phyloP scores from a whole-genome alignment of 2,888 invertebrate genomes.

The Parthenolecanium corni region DNA sequence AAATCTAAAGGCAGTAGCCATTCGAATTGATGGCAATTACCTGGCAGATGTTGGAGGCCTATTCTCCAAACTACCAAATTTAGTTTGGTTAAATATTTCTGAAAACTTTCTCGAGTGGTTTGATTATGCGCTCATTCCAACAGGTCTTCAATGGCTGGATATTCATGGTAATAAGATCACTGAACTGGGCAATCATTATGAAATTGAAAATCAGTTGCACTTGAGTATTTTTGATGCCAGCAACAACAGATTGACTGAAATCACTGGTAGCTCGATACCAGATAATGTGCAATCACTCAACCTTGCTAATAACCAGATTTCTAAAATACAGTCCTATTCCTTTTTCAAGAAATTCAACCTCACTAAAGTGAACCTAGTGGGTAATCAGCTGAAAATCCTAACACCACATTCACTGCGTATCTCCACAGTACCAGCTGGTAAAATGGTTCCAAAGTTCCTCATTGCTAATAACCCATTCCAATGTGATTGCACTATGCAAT shows the following conservation, averaged over 20 bases:
- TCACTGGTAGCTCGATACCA: slow-evolving; percentile 70
- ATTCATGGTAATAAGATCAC: slow-evolving; percentile 72
- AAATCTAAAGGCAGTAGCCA: slow-evolving; percentile 64
- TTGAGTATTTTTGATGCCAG: slow-evolving; percentile 71
- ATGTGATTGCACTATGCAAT: slow-evolving; percentile 85
- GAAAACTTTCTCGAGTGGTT: slow-evolving; percentile 73
- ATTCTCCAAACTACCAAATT: slow-evolving; percentile 66
- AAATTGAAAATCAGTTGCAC: slow-evolving; percentile 66
- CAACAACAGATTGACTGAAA: slow-evolving; percentile 66
- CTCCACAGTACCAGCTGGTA: slow-evolving; percentile 59
- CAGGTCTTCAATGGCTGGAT: slow-evolving; percentile 71
- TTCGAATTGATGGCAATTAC: slow-evolving; percentile 70
- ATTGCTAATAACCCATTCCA: slow-evolving; percentile 75
- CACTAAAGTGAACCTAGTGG: slow-evolving; percentile 67
- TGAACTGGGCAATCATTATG: slow-evolving; percentile 72
- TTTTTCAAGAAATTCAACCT: slow-evolving; percentile 78
- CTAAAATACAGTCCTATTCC: slow-evolving; percentile 72
- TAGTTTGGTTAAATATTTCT: slow-evolving; percentile 76
- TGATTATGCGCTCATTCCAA: slow-evolving; percentile 74
- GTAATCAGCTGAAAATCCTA: slow-evolving; percentile 63
- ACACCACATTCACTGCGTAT: slow-evolving; percentile 65
- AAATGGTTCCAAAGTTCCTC: slow-evolving; percentile 65
- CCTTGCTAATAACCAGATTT: slow-evolving; percentile 67
- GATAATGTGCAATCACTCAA: slow-evolving; percentile 68
- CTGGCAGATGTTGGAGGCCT: slow-evolving; percentile 64